Evolutionary conservation across 2,888 invertebrate species (phyloP), one percentile per base, ranked within the genome.

Genomic region (Herminia tarsipennalis): DNA sequence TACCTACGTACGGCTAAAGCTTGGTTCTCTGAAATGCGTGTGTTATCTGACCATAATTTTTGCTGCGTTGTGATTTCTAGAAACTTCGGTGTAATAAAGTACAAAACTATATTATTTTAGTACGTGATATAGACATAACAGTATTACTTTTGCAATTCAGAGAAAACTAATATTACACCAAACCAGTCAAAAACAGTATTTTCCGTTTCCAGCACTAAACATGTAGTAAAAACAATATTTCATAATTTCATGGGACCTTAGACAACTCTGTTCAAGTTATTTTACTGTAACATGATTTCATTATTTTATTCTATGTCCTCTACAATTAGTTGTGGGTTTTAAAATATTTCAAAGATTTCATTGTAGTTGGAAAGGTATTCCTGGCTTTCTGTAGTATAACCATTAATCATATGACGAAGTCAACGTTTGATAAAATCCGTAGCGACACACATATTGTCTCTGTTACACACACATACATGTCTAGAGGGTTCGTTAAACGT

Each of bases 321-420:
- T 42, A 49, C 10, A 41, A 49, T 45, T 27, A 37, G 42, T 41
- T 46, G 34, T 17, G 35, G 38, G 44, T 56, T 76, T 77, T 71
- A 66, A 72, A 81, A 81, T 77, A 72, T 78, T 76, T 77, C 73
- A 71, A 70, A 58, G 51, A 72, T 65, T 61, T 74, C 75, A 83
- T 88, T 86, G 86, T 88, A 79, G 76, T 74, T 74, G 80, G 79
- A 83, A 81, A 81, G 83, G 78, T 77, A 81, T 83, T 76, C 76
- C 75, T 75, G 66, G 70, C 79, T 81, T 66, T 79, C 71, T 70
- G 81, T n/a, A n/a, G n/a, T 81, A 65, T 59, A 70, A 66, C 72
- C 83, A 91, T 91, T 88, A 85, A 88, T 90, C 89, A 89, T 88
- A 82, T 53, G 81, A 81, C 77, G 70, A 56, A 76, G 81, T 71